Base-by-base conservation (phyloP, 1,140 invertebrate species). In the Thaumatotibia leucotreta region DNA sequence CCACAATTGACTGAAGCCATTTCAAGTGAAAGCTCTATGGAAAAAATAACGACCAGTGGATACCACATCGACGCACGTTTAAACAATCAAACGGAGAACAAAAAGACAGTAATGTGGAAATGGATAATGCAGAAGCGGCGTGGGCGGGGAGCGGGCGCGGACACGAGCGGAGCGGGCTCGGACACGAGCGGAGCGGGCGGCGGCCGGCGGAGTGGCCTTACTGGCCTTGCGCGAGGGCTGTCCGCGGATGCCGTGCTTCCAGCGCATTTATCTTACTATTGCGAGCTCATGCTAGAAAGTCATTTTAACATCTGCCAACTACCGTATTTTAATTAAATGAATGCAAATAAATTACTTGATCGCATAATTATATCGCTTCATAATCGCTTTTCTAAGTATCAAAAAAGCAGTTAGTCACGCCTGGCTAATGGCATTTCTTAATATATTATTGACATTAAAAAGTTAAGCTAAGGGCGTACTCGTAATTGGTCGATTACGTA, bases 41-140 rank as follows among this genome's bases (percentile, higher is more conserved):
- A 84, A 88, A 88, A 84, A 84, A 87, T 84, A 87, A 84, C 64
- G 64, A 65, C 80, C 80, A 82, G 76, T 84, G 87, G 85, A 84
- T 88, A 86, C 83, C 78, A 79, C 87, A 88, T 90, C 84, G 88
- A 86, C 81, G 84, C 84, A 86, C 86, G 84, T 83, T 86, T 88
- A 90, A 87, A 90, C 88, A 90, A 90, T 90, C 88, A 90, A 84
- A 88, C 82, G 84, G 74, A 72, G 83, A 89, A 89, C 87, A 88
- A 89, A 89, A 88, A 89, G 87, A 84, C 82, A 84, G 79, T 86
- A 87, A 88, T 85, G 86, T 86, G 84, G 80, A 87, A 86, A 87
- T 88, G 86, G 84, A 88, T 88, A 89, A 88, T 84, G 83, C 80
- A 81, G 75, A 72, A 68, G 76, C 74, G 75, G 63, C 58, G 69